Percentiles rank a stretch among this genome's conserved stretches.
These are phyloP conservation scores for Platanista minor DNA, from an alignment of 2,113 vertebrate genomes.

Conservation along the genomic window DNA sequence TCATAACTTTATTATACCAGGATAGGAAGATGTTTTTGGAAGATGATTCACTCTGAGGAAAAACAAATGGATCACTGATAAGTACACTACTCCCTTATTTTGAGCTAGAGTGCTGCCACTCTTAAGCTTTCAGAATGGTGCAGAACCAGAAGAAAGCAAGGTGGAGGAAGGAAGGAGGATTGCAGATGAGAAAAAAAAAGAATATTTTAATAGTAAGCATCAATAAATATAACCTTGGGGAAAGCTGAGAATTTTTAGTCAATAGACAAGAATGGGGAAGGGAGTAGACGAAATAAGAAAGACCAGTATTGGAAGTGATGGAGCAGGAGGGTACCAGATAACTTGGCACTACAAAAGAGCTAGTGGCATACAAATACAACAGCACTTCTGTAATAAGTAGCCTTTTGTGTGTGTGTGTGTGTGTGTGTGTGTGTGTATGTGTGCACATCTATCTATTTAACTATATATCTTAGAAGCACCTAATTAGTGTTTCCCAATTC, in stretches of 20 bases:
- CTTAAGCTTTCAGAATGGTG: not conserved
- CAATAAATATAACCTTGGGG: not conserved
- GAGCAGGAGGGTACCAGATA: not conserved
- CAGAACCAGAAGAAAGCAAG: not conserved
- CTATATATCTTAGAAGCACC: not conserved
- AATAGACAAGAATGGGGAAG: not conserved
- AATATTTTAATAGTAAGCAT: not conserved
- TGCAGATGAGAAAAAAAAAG: not conserved
- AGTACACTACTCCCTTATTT: not conserved
- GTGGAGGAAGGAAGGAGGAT: not conserved
- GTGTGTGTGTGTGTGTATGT: not conserved
- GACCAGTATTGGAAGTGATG: not conserved
- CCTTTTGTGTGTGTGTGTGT: not conserved
- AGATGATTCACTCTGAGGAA: not conserved
- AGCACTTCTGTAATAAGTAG: not conserved
- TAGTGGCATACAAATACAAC: not conserved
- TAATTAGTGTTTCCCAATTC: not conserved
- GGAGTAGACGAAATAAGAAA: not conserved
- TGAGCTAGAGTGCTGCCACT: not conserved
- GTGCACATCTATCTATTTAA: not conserved
- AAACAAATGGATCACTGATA: not conserved
- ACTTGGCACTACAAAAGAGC: not conserved
- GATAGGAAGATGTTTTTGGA: not conserved
- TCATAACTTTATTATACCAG: not conserved
- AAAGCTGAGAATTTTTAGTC: not conserved